Evolutionary conservation across 2,888 invertebrate species (phyloP), one percentile per base, ranked within the genome.

Genomic region (Dasypogon diadema): DNA sequence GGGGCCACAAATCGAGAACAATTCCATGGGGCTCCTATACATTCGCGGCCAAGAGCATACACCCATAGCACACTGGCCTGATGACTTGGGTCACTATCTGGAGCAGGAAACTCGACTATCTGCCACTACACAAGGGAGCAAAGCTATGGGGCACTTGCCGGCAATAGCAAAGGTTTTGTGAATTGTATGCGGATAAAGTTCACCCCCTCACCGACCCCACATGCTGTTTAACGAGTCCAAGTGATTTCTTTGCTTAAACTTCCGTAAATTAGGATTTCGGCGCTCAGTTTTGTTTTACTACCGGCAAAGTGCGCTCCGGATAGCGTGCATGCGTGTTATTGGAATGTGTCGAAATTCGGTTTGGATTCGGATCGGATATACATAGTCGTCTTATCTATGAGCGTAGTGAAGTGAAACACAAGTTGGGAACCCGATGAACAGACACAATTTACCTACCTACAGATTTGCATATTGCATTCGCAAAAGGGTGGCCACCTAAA

Each of bases 201-300:
- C 73, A 21, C 56, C 10, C 58, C 8, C n/a, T 5, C 12, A 14
- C 18, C 37, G 21, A 8, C 12, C 26, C 34, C 30, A 16, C 10
- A 48, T 48, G 4, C 5, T 2, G 24, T 16, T 30, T 30, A 6
- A 30, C 10, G 1, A 6, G 34, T 30, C 34, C 8, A 12, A 24
- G 34, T 51, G 37, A 34, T 26, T 65, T 70, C 70, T 54, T 51
- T 54, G 34, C 55, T 54, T 22, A 24, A 26, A 70, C 70, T 58
- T 58, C 65, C 56, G 68, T 30, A 56, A 75, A 58, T 70, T 54
- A 54, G 70, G 34, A 70, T 70, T 70, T 70, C 34, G 70, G 70
- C 54, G 58, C 55, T 77, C 77, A 77, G 77, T 77, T 74, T 74
- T 68, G 70, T 65, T 70, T 65, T 58, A 70, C 74, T 70, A 26